A percentile compares a stretch with the other conserved stretches of the same genome.
phyloP scores from a whole-genome alignment of 2,113 vertebrate genomes.

The Rhabdomys dilectus region DNA sequence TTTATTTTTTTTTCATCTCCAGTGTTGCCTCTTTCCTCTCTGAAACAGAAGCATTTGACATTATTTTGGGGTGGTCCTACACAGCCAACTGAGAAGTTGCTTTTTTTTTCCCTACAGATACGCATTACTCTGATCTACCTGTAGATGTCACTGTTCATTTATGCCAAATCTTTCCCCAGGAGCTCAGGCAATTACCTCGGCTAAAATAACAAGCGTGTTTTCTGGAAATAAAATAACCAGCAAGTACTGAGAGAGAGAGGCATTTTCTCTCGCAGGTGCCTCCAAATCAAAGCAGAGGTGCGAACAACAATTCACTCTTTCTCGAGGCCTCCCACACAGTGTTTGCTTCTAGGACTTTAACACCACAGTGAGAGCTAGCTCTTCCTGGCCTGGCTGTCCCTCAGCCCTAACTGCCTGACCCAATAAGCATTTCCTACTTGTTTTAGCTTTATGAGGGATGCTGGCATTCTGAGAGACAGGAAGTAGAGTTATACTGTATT shows the following conservation, averaged over 20 bases:
- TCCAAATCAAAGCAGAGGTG: constrained; percentile 75
- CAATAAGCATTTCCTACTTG: neutral
- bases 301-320: constrained; percentile 75
- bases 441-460: constrained; percentile 9
- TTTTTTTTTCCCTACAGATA: neutral
- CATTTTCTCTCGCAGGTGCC: constrained; percentile 78
- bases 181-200: constrained; percentile 33
- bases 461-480: neutral
- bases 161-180: neutral
- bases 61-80: neutral
- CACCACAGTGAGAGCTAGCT: neutral
- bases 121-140: neutral
- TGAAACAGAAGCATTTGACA: neutral
- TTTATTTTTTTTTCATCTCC: neutral
- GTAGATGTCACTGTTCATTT: constrained; percentile 74
- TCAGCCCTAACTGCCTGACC: neutral
- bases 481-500: neutral
- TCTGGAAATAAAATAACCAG: constrained; percentile 79
- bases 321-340: constrained; percentile 59
- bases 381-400: neutral
- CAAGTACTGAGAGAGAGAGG: constrained; percentile 75
- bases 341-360: constrained; percentile 48
- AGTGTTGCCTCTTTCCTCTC: neutral
- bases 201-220: constrained; percentile 65
- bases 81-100: neutral